These are phyloP conservation scores for Athalia cordata DNA, from an alignment of 2,888 invertebrate genomes.

Conservation along the genomic window DNA sequence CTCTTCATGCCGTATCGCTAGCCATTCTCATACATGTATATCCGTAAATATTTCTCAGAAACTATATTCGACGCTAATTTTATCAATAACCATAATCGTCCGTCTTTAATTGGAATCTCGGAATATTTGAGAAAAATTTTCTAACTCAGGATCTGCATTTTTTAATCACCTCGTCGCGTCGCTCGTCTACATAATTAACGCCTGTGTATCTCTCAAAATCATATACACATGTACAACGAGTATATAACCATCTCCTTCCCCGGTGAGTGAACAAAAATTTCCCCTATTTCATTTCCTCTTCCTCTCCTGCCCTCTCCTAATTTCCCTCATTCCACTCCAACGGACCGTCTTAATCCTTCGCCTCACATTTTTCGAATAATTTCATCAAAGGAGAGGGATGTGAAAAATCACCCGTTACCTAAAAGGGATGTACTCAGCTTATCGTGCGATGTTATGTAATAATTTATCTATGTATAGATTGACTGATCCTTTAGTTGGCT, in stretches of 20 bases:
- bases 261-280: neutral
- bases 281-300: neutral
- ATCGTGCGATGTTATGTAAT: too few relatives aligned
- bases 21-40: neutral
- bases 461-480: too few relatives aligned
- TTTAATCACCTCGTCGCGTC: neutral
- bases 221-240: neutral
- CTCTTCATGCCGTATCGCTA: neutral
- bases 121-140: slow-evolving; percentile 7
- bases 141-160: neutral
- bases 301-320: neutral
- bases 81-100: neutral
- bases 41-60: neutral
- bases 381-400: too few relatives aligned
- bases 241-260: neutral
- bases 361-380: too few relatives aligned
- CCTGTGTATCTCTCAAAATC: neutral
- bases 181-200: neutral
- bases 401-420: too few relatives aligned
- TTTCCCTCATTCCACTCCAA: neutral
- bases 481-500: too few relatives aligned
- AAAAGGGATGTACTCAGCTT: too few relatives aligned
- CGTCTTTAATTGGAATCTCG: neutral
- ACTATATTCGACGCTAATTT: slow-evolving; percentile 1
- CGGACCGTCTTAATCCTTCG: neutral